Percentiles rank a stretch among this genome's conserved stretches.
These are phyloP conservation scores for Kryphioiulus occultus DNA, from an alignment of 2,888 invertebrate species.

Conservation along the genomic window DNA sequence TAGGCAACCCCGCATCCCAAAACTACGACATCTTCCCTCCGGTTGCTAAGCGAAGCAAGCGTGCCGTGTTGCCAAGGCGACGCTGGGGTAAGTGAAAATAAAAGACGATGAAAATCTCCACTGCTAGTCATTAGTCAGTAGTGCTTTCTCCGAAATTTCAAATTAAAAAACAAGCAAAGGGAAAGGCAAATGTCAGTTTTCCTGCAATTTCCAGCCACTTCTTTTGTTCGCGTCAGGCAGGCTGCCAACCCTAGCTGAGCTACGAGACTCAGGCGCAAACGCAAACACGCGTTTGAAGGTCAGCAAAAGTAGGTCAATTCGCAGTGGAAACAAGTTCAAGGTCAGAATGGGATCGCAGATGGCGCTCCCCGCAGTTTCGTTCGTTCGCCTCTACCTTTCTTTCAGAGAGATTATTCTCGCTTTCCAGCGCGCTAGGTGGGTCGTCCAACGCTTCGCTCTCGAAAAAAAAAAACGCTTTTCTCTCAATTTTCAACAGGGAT, in stretches of 20 bases:
- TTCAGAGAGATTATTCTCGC: slow-evolving; percentile 42
- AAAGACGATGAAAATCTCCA: neutral
- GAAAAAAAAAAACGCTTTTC: neutral
- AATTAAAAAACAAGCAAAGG: no score
- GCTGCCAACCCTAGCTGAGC: slow-evolving; percentile 41
- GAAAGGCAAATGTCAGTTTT: neutral
- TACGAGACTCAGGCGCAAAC: no score
- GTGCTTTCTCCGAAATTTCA: neutral
- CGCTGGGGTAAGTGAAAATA: neutral
- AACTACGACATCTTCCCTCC: neutral
- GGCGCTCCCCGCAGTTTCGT: slow-evolving; percentile 13
- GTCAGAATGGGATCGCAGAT: slow-evolving; percentile 52
- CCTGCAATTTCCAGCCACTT: neutral
- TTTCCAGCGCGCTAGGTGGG: neutral
- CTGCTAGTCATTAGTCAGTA: neutral
- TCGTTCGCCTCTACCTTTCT: slow-evolving; percentile 46
- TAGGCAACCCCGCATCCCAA: neutral
- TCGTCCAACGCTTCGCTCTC: neutral
- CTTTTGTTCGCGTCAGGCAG: slow-evolving; percentile 30
- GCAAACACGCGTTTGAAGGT: slow-evolving; percentile 44
- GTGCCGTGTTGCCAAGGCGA: neutral
- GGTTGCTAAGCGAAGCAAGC: neutral
- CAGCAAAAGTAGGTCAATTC: slow-evolving; percentile 52
- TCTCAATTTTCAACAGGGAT: neutral
- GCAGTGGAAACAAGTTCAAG: slow-evolving; percentile 57